Base-by-base conservation (phyloP, 2,113 vertebrate species). In the Columba livia region DNA sequence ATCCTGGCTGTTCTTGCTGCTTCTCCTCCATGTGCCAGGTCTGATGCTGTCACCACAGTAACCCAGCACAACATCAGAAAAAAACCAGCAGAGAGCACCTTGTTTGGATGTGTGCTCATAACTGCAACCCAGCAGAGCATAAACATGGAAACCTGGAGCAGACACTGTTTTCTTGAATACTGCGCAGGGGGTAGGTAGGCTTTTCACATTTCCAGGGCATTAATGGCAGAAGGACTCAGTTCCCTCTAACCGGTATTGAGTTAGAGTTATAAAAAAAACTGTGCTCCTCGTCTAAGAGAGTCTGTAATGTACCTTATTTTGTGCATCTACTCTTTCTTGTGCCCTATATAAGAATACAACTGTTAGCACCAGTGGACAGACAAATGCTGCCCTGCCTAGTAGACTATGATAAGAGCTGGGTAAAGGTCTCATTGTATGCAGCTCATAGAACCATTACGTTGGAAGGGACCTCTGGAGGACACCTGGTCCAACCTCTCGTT, bases 321-420 rank as follows among this genome's bases (percentile, higher is more conserved):
- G 72, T 85, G 65, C 83, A 79, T 71, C 58, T 67, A 10, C n/a
- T 89, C 73, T 50, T 94, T 88, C 79, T 91, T 85, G 62, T 93
- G 91, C 74, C 80, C 36, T 91, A 7, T n/a, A 2, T 42, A 67
- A 90, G 60, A 88, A 86, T 77, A 66, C 64, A 48, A 31, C 74
- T 51, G 51, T 64, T 95, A 97, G 96, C 89, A 95, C 79, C 95
- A 88, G 44, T 5, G 32, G 86, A 80, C 67, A 95, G 66, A 70
- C 29, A 88, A 89, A 81, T 20, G 29, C 88, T 62, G 89, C 69
- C 79, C 70, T 78, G 38, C 50, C 54, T n/a, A 50, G 79, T 1
- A 95, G 78, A 75, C 0, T 0, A 73, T 44, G 77, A 18, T 77
- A 60, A 84, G 85, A 95, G 79, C 87, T 93, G 81, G 87, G 62